Percentiles rank a stretch among this genome's conserved stretches.
Evolutionary conservation across 1,140 invertebrate species (phyloP).

Genomic region (Andrena cerasifolii): DNA sequence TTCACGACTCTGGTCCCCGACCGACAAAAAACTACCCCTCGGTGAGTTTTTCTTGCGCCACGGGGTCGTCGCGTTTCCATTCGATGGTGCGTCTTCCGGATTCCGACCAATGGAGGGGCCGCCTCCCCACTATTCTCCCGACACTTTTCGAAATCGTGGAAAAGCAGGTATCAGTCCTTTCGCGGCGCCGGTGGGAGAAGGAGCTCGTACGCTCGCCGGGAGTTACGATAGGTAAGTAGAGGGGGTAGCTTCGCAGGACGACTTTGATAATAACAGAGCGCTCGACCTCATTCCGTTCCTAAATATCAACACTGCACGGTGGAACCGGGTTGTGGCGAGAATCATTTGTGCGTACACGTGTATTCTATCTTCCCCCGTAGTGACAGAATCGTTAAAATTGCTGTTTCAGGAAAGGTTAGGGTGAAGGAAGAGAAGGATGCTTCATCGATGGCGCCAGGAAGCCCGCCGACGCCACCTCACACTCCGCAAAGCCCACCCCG

Average conservation of each 20-base stretch:
- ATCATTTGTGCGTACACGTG: too few species aligned
- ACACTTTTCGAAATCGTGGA: slow-evolving; percentile 63
- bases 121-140: slow-evolving; percentile 29
- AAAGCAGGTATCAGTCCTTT: slow-evolving; percentile 58
- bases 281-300: too few species aligned
- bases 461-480: slow-evolving; percentile 80
- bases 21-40: slow-evolving; percentile 69
- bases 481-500: slow-evolving; percentile 80
- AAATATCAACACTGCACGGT: too few species aligned
- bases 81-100: slow-evolving; percentile 22
- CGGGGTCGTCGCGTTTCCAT: slow-evolving; percentile 58
- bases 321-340: too few species aligned
- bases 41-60: slow-evolving; percentile 59
- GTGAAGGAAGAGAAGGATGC: slow-evolving; percentile 80
- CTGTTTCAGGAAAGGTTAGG: slow-evolving; percentile 75
- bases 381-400: background rate
- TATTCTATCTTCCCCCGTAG: background rate
- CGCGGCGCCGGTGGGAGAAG: slow-evolving; percentile 31
- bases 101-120: slow-evolving; percentile 43
- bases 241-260: too few species aligned
- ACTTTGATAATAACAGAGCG: too few species aligned
- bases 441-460: slow-evolving; percentile 79
- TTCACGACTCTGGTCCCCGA: slow-evolving; percentile 72
- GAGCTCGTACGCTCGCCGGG: background rate
- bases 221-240: slow-evolving; percentile 19